Evolutionary conservation across 2,888 invertebrate species (phyloP).

Genomic region (Andrena praecox): DNA sequence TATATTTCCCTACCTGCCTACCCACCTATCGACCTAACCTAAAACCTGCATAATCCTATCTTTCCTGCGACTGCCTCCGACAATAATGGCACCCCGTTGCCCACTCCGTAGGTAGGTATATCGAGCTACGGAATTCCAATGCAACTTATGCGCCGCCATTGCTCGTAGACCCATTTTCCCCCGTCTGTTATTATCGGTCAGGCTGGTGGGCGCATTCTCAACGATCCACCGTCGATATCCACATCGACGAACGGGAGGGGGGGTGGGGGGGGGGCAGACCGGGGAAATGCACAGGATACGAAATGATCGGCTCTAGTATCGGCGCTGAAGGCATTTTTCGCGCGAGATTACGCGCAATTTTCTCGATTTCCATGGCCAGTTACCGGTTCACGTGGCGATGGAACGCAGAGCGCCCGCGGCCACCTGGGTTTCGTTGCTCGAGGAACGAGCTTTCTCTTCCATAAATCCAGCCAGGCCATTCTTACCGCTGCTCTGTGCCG

Average conservation of each 20-base stretch:
- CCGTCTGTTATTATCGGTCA: background rate
- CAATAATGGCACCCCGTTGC: constrained; percentile 24
- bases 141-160: constrained; percentile 7
- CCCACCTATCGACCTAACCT: constrained; percentile 53
- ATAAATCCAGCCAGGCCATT: constrained; percentile 47
- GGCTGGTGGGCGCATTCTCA: background rate
- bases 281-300: background rate
- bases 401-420: constrained; percentile 32
- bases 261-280: background rate
- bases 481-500: constrained; percentile 19
- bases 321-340: background rate
- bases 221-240: background rate
- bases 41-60: constrained; percentile 48
- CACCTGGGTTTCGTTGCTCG: constrained; percentile 47
- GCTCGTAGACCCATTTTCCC: constrained; percentile 17
- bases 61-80: constrained; percentile 31
- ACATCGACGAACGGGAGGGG: background rate
- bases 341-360: constrained; percentile 19
- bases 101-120: background rate
- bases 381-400: constrained; percentile 39
- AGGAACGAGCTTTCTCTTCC: constrained; percentile 60
- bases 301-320: background rate
- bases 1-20: constrained; percentile 43
- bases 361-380: constrained; percentile 13
- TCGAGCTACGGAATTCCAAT: constrained; percentile 16